Evolutionary conservation across 2,797 vertebrate species (phyloP).

Genomic region (Oreortyx pictus): DNA sequence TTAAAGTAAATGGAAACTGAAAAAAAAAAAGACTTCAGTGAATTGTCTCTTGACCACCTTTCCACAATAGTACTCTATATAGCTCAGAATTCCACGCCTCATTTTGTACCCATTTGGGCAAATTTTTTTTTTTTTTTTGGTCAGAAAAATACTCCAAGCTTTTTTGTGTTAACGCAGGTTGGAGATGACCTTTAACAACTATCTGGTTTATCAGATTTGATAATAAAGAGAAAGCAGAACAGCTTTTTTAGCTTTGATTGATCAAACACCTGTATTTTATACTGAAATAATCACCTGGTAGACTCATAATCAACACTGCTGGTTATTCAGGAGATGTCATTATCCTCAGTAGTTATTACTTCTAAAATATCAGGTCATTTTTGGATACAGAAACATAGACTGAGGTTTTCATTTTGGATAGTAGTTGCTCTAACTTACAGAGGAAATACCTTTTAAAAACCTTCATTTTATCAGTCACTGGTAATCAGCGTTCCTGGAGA

Average conservation of each 20-base stretch:
- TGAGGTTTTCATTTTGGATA: neutral
- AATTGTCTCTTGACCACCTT: neutral
- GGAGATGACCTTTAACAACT: neutral
- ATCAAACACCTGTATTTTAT: neutral
- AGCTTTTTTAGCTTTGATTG: neutral
- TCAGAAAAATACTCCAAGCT: neutral
- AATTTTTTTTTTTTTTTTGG: neutral
- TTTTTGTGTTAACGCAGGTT: neutral
- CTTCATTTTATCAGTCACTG: neutral
- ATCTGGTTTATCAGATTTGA: neutral
- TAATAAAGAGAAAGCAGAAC: neutral
- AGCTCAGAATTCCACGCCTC: neutral
- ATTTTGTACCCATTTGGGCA: neutral
- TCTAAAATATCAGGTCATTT: neutral
- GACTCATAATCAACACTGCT: neutral
- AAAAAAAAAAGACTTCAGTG: neutral
- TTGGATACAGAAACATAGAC: neutral
- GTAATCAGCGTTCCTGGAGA: neutral
- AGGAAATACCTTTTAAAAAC: neutral
- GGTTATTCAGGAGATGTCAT: neutral
- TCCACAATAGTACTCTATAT: neutral
- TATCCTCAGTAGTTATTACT: neutral
- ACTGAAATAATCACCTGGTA: neutral
- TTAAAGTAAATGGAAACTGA: neutral
- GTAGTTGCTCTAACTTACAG: neutral